Percentiles rank a stretch among this genome's conserved stretches.
phyloP scores from a whole-genome alignment of 1,140 invertebrate genomes.

The Papilio helenus region DNA sequence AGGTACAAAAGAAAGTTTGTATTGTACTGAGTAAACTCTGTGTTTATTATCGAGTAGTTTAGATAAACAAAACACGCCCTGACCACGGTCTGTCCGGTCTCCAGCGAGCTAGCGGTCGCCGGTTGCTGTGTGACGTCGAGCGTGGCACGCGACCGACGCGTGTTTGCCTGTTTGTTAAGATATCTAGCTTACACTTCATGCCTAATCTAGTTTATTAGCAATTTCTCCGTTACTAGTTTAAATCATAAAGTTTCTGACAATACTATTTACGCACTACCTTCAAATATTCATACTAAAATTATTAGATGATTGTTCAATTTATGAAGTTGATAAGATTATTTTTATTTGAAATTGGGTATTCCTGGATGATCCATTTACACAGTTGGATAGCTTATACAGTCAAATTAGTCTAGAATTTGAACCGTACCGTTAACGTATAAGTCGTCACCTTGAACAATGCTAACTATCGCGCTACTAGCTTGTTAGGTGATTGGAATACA shows the following conservation, averaged over 20 bases:
- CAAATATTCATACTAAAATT: neutral
- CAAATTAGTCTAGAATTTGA: neutral
- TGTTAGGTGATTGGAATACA: too few relatives aligned
- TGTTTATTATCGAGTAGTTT: slow-evolving; percentile 49
- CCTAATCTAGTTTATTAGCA: slow-evolving; percentile 16
- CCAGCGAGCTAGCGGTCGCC: slow-evolving; percentile 41
- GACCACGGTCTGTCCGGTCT: slow-evolving; percentile 55
- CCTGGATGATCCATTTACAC: too few relatives aligned
- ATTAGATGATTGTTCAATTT: neutral
- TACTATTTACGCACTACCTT: neutral
- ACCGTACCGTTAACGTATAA: neutral
- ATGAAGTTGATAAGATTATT: too few relatives aligned
- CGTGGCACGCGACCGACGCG: slow-evolving; percentile 47
- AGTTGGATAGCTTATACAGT: too few relatives aligned
- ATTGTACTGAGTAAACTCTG: slow-evolving; percentile 39
- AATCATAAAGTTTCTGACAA: neutral
- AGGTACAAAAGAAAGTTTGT: slow-evolving; percentile 39
- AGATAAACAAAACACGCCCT: slow-evolving; percentile 60
- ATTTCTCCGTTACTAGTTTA: slow-evolving; percentile 12
- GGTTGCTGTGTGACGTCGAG: slow-evolving; percentile 43
- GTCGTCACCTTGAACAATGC: neutral
- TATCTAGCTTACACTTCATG: neutral
- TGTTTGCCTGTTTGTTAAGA: slow-evolving; percentile 37
- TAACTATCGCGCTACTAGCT: neutral
- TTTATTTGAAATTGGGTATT: too few relatives aligned